phyloP scores from a whole-genome alignment of 1,140 invertebrate genomes.

The Antheraea mylitta region DNA sequence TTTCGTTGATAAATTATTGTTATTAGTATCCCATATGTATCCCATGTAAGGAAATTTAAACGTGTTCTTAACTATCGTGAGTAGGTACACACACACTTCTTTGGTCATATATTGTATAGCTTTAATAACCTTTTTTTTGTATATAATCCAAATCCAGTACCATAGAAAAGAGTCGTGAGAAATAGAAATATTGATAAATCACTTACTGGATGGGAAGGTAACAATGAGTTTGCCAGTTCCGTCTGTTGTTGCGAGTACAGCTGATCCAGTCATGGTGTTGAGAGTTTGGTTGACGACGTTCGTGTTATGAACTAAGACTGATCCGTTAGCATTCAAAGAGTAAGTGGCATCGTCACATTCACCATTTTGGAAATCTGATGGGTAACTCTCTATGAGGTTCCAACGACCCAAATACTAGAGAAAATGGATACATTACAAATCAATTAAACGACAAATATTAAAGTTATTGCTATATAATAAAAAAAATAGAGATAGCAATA shows the following conservation, averaged over 20 bases:
- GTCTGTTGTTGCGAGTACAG: constrained; percentile 32
- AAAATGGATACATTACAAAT: background rate
- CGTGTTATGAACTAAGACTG: constrained; percentile 43
- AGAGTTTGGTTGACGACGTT: constrained; percentile 45
- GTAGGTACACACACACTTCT: too few relatives aligned
- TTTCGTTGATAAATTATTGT: too few relatives aligned
- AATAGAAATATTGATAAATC: too few relatives aligned
- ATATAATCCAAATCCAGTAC: too few relatives aligned
- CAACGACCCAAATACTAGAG: constrained; percentile 49
- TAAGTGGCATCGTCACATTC: constrained; percentile 50
- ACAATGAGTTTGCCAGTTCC: constrained; percentile 49
- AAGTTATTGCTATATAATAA: too few relatives aligned
- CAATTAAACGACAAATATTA: background rate
- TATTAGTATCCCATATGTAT: too few relatives aligned
- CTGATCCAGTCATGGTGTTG: constrained; percentile 39
- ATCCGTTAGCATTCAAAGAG: constrained; percentile 20
- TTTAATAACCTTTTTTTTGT: too few relatives aligned
- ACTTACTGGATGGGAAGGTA: constrained; percentile 38
- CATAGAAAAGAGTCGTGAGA: too few relatives aligned
- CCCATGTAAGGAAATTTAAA: too few relatives aligned
- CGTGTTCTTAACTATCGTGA: too few relatives aligned
- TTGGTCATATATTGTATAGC: too few relatives aligned
- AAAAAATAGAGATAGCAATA: too few relatives aligned
- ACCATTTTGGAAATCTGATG: constrained; percentile 47
- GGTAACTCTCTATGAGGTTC: constrained; percentile 51